phyloP scores from a whole-genome alignment of 92 coral and sea anemone genomes.

The Bergia puertoricense region DNA sequence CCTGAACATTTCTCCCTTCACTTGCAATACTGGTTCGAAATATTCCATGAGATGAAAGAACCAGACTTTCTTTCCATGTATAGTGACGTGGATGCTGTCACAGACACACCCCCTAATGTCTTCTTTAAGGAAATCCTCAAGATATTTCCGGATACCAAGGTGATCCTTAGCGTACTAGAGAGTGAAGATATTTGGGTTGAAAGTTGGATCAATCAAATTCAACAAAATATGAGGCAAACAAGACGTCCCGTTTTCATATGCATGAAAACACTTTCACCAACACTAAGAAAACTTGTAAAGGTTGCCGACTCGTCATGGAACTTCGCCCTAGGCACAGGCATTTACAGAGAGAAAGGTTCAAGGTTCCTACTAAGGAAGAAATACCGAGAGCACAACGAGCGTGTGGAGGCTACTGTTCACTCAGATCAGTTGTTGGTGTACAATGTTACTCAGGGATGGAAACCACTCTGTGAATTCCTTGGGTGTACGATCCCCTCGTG shows the following conservation, averaged over 20 bases:
- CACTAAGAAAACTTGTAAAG: background rate
- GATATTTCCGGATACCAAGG: background rate
- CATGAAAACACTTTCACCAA: background rate
- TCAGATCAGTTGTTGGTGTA: constrained; percentile 28
- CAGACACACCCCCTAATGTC: background rate
- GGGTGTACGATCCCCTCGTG: constrained; percentile 16
- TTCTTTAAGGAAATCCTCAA: background rate
- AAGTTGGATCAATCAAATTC: background rate
- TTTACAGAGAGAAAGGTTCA: background rate
- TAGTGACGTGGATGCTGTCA: background rate
- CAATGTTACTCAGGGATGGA: constrained; percentile 52
- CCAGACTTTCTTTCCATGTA: background rate
- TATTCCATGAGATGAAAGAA: no score
- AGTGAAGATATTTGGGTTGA: background rate
- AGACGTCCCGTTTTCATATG: background rate
- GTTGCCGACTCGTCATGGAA: background rate
- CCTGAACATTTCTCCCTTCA: no score
- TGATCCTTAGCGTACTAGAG: background rate
- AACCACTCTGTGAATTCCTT: constrained; percentile 45
- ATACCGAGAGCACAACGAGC: constrained; percentile 38
- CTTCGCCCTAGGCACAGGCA: background rate
- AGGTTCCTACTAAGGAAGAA: constrained; percentile 26
- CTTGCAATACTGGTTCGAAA: no score
- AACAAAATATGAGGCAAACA: background rate
- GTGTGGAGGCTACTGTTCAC: constrained; percentile 34